Evolutionary conservation across 1,140 invertebrate genomes (phyloP).

Genomic region (Venturia canescens): DNA sequence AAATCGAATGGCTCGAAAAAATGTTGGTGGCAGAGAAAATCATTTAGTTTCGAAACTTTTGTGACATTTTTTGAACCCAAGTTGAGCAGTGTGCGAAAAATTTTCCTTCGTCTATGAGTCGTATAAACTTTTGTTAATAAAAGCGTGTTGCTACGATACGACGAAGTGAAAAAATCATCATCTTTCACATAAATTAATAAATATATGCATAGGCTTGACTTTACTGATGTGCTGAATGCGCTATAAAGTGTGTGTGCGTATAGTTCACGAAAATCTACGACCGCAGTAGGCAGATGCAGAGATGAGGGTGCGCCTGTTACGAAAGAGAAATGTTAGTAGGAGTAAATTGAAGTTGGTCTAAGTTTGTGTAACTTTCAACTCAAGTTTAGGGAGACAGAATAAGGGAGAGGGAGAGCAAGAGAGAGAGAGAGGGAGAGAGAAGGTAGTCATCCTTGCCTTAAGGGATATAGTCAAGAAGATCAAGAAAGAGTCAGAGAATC

Average conservation of each 20-base stretch:
- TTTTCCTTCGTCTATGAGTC: too few species aligned
- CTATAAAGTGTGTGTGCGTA: background rate
- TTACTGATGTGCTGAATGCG: background rate
- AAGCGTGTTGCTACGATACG: too few species aligned
- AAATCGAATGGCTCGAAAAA: too few species aligned
- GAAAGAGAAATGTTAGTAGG: slow-evolving; percentile 68
- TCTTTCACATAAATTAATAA: too few species aligned
- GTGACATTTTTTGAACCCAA: too few species aligned
- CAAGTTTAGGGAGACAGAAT: slow-evolving; percentile 61
- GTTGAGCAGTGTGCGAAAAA: too few species aligned
- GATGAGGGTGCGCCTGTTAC: slow-evolving; percentile 61
- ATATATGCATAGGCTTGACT: too few species aligned
- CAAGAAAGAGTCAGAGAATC: slow-evolving; percentile 43
- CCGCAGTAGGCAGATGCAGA: slow-evolving; percentile 44
- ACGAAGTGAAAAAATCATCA: too few species aligned
- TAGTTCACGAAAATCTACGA: slow-evolving; percentile 34
- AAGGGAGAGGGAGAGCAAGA: slow-evolving; percentile 30
- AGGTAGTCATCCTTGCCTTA: background rate
- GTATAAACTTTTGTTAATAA: too few species aligned
- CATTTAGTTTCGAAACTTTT: too few species aligned
- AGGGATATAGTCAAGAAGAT: slow-evolving; percentile 26
- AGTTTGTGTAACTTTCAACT: slow-evolving; percentile 70
- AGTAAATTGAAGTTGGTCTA: slow-evolving; percentile 70
- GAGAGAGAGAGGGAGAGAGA: slow-evolving; percentile 33
- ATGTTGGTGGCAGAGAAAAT: too few species aligned